Evolutionary conservation across 2,888 invertebrate species (phyloP), one percentile per base, ranked within the genome.

Genomic region (Cremastinae sp.): DNA sequence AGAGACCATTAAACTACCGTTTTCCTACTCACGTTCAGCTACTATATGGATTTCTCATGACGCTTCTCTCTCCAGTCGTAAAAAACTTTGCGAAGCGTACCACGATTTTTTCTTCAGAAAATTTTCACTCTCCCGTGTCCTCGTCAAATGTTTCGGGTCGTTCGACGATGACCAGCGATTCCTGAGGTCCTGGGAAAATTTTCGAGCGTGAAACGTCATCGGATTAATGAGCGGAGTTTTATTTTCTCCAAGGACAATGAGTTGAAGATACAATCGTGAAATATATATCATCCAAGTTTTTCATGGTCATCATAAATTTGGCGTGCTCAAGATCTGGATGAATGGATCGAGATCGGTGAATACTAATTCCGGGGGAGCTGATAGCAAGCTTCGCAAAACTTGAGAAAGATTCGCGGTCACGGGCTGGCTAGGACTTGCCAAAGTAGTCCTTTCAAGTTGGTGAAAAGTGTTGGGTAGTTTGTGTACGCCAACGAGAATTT

Each of bases 381-480:
- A 38, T 10, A 36, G 16, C 8, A 20, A 8, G 10, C 22, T 20
- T 7, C 18, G n/a, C 18, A 56, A 47, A 68, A 43, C 8, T 51
- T 51, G 1, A 34, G 43, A 49, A 71, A 61, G 54, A 66, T 66
- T 68, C 68, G 38, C 43, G 28, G 16, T 45, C 41, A 58, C 49
- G 45, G 28, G 18, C 59, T 20, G 58, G 22, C 51, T 7, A 1
- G 47, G 10, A 20, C 28, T 18, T 22, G 16, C 28, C 22, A 16
- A 47, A 47, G 47, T 45, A 22, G 22, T 38, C 22, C 38, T 28
- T 61, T 12, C 38, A 51, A 36, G 49, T 66, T 38, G 18, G 9
- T 20, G 9, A 54, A 43, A 12, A 38, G 54, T 49, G 43, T 58
- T 56, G 22, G 28, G 7, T 14, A 41, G 56, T 56, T 66, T 69